These are phyloP conservation scores for Morone chrysops DNA, from an alignment of 2,113 vertebrate genomes.

Conservation along the genomic window DNA sequence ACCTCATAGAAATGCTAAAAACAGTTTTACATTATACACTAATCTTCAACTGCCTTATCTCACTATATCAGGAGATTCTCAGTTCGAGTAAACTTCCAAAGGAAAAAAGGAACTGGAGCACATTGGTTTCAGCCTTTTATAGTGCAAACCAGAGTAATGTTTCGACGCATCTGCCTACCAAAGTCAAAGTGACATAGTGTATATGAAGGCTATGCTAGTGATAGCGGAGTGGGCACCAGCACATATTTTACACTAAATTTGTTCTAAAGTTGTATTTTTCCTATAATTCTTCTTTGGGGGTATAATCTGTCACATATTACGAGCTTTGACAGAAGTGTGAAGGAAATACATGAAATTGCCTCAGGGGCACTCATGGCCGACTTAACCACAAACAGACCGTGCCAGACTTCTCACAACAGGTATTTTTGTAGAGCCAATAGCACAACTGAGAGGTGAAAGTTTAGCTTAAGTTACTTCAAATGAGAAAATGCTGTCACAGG, in stretches of 20 bases:
- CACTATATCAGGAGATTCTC: background rate
- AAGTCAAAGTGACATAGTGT: background rate
- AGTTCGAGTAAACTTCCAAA: background rate
- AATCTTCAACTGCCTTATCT: background rate
- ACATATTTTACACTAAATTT: slow-evolving; percentile 37
- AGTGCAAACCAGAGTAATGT: background rate
- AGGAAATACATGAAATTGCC: slow-evolving; percentile 81
- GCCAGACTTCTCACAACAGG: slow-evolving; percentile 80
- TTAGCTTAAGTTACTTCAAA: slow-evolving; percentile 86
- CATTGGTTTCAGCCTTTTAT: background rate
- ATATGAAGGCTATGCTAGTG: background rate
- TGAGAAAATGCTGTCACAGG: slow-evolving; percentile 84
- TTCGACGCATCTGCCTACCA: background rate
- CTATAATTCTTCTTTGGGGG: slow-evolving; percentile 56
- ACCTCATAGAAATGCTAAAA: background rate
- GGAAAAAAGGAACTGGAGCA: background rate
- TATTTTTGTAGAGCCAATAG: slow-evolving; percentile 77
- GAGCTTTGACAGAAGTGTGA: slow-evolving; percentile 83
- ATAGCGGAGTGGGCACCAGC: slow-evolving; percentile 4
- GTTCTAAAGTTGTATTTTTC: slow-evolving; percentile 30
- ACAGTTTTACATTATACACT: background rate
- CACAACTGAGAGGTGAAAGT: slow-evolving; percentile 73
- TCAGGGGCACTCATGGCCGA: slow-evolving; percentile 73
- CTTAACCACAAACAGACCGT: slow-evolving; percentile 87
- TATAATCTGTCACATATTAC: slow-evolving; percentile 81